Evolutionary conservation across 2,888 invertebrate species (phyloP), one percentile per base, ranked within the genome.

Genomic region (Periphyllus acericola): DNA sequence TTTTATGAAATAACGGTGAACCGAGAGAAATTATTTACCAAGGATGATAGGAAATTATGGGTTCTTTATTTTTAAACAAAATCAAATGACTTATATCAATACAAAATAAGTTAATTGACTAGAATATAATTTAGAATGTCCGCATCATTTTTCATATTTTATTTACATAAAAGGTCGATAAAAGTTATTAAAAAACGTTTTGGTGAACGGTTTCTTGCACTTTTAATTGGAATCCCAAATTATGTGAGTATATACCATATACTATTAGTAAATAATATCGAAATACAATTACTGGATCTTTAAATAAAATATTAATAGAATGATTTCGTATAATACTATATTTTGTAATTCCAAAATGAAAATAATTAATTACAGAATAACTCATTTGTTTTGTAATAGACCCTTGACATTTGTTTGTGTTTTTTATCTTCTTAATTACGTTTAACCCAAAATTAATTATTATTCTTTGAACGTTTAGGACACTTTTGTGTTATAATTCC

Each of bases 401-500:
- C 74, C 55, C 74, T 55, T 83, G 83, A 74, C 55, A 74, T 74
- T 74, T 60, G 32, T 74, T 74, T 76, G 76, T 83, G 76, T 32
- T 84, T 60, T 60, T 76, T 84, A 84, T 84, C 76, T 84, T 66
- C 76, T 75, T 84, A 84, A 84, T 84, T 84, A 84, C 84, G 55
- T 55, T 83, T n/a, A 55, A 74, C 76, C 66, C 76, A 76, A 75
- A 72, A 84, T 84, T 76, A 76, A 76, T 84, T 66, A 84, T 76
- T 74, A 83, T 83, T 83, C 83, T 74, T 74, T 72, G 25, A 83
- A 74, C 74, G 83, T 83, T 74, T 36, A 74, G 34, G 74, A 34
- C 55, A 82, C 71, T 72, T 52, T 82, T 46, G 52, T 34, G 72
- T 36, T 72, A 72, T 55, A 83, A 74, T 74, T 83, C 36, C 52